Evolutionary conservation across 1,140 invertebrate genomes (phyloP).

Genomic region (Paraescarpia echinospica): DNA sequence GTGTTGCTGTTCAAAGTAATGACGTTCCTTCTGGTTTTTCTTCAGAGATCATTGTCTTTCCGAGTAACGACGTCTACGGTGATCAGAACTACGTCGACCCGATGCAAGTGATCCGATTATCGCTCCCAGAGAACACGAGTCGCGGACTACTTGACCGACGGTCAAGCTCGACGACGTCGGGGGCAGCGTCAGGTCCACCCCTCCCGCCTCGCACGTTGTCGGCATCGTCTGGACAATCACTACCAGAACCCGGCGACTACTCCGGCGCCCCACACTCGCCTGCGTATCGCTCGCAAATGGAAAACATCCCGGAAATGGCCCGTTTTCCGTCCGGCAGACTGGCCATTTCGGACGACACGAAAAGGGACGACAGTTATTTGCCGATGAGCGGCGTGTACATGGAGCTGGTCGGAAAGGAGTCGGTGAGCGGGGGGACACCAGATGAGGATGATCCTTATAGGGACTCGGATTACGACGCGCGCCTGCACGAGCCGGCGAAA

Average conservation of each 20-base stretch:
- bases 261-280: not conserved
- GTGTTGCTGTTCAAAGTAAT: not conserved
- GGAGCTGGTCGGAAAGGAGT: not conserved
- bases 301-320: not conserved
- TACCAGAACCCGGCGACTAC: not conserved
- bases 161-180: not conserved
- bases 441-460: not conserved
- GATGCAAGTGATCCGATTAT: not conserved
- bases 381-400: not conserved
- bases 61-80: not conserved
- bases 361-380: not conserved
- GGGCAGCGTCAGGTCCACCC: no score
- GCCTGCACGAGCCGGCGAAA: not conserved
- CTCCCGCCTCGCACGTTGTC: not conserved
- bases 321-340: not conserved
- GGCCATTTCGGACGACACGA: not conserved
- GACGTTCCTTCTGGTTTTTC: not conserved
- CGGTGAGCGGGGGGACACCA: no score
- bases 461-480: not conserved
- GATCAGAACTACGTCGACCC: not conserved
- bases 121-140: not conserved
- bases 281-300: not conserved
- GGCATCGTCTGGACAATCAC: not conserved
- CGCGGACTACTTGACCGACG: not conserved
- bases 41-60: constrained; percentile 18